Conservation (phyloP, 2,888 invertebrate species). For the Xanthorhoe designata region DNA sequence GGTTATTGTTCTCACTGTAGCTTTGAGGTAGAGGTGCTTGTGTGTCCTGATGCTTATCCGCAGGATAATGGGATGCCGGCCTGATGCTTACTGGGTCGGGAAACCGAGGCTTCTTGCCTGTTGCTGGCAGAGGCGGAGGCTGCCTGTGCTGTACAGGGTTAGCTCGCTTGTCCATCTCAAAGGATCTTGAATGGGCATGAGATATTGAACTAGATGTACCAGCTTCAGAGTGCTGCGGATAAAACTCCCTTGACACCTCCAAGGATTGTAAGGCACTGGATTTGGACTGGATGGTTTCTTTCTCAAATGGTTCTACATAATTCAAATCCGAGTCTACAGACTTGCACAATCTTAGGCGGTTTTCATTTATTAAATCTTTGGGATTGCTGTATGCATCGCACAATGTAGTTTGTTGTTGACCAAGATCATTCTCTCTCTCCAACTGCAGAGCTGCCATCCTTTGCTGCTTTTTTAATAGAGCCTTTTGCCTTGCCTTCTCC, state of each 20-base stretch:
- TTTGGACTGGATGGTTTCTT: constrained; percentile 79
- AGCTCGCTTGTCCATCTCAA: constrained; percentile 60
- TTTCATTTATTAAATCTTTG: constrained; percentile 73
- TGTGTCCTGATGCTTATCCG: constrained; percentile 57
- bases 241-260: constrained; percentile 75
- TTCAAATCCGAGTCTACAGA: constrained; percentile 81
- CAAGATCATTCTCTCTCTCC: constrained; percentile 43
- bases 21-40: constrained; percentile 66
- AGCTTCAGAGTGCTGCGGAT: constrained; percentile 62
- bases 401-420: constrained; percentile 62
- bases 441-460: constrained; percentile 58
- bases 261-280: constrained; percentile 77
- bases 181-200: constrained; percentile 63
- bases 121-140: constrained; percentile 73
- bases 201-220: constrained; percentile 59
- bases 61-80: constrained; percentile 78
- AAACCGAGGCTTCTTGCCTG: constrained; percentile 77
- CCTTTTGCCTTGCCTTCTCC: constrained; percentile 78
- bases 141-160: constrained; percentile 68
- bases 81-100: constrained; percentile 80
- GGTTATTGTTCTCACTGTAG: constrained; percentile 77
- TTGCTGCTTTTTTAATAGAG: constrained; percentile 78
- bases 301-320: constrained; percentile 82
- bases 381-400: constrained; percentile 82
- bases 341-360: constrained; percentile 72